Evolutionary conservation across 1,140 invertebrate genomes (phyloP).

Genomic region (Meloidogyne floridensis): DNA sequence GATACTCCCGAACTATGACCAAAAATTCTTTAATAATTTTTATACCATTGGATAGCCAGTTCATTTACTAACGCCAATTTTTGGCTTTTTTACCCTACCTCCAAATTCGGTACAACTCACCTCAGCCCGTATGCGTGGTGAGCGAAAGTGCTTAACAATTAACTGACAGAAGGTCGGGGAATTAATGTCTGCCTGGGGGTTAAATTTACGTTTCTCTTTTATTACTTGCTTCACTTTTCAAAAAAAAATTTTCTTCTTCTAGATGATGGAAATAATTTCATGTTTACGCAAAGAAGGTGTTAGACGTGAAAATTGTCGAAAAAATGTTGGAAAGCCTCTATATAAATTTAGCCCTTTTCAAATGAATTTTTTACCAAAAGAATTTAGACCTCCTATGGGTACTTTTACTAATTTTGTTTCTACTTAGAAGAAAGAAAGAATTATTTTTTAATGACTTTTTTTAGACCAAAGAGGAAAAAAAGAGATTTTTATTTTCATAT

Average conservation of each 20-base stretch:
- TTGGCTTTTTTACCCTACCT: no score
- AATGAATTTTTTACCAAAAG: conserved; percentile 62
- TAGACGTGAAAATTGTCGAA: conserved; percentile 62
- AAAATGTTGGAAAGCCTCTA: conserved; percentile 62
- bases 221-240: conserved; percentile 11
- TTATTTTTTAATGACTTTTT: no score
- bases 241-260: conserved; percentile 8
- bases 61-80: no score
- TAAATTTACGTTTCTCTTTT: neutral
- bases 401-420: conserved; percentile 49
- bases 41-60: no score
- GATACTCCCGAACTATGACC: no score
- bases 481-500: no score
- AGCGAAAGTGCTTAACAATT: no score
- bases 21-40: neutral
- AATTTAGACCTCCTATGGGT: conserved; percentile 59
- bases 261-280: conserved; percentile 55
- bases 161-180: no score
- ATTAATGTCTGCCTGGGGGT: no score
- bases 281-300: conserved; percentile 58
- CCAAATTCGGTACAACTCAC: no score
- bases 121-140: no score
- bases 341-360: conserved; percentile 65
- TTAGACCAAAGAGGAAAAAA: no score
- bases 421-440: neutral